A percentile compares a stretch with the other conserved stretches of the same genome.
phyloP scores from a whole-genome alignment of 2,888 invertebrate species.

The Ophion ventricosus region DNA sequence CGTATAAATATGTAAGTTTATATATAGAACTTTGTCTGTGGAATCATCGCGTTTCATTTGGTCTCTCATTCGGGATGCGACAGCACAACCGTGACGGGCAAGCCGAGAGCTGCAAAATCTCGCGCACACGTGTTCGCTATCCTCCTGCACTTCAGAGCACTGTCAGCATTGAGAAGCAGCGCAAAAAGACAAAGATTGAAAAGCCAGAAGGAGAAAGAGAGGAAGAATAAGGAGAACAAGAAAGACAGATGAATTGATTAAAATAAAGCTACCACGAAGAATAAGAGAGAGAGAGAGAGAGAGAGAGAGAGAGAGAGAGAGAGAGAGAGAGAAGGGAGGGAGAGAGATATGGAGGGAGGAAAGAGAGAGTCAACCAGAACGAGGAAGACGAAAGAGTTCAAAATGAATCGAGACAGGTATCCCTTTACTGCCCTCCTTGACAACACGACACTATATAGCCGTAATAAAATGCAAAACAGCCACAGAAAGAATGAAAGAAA shows the following conservation, averaged over 20 bases:
- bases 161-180: neutral
- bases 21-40: constrained; percentile 19
- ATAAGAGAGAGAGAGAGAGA: constrained; percentile 6
- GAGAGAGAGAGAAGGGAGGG: neutral
- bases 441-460: constrained; percentile 63
- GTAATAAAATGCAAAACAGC: constrained; percentile 74
- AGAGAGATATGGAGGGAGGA: neutral
- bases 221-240: neutral
- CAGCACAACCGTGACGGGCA: constrained; percentile 12
- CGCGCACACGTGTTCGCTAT: constrained; percentile 45
- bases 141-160: neutral
- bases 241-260: constrained; percentile 6
- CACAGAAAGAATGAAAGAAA: constrained; percentile 41
- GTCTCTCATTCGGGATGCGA: constrained; percentile 51
- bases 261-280: neutral
- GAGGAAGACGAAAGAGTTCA: constrained; percentile 24
- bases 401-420: constrained; percentile 62
- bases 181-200: neutral
- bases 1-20: neutral
- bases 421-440: constrained; percentile 33
- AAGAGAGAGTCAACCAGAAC: neutral
- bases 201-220: neutral
- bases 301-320: neutral
- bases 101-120: constrained; percentile 47
- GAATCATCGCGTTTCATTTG: constrained; percentile 45